phyloP scores from a whole-genome alignment of 2,888 invertebrate species.

The Parochlus steinenii region DNA sequence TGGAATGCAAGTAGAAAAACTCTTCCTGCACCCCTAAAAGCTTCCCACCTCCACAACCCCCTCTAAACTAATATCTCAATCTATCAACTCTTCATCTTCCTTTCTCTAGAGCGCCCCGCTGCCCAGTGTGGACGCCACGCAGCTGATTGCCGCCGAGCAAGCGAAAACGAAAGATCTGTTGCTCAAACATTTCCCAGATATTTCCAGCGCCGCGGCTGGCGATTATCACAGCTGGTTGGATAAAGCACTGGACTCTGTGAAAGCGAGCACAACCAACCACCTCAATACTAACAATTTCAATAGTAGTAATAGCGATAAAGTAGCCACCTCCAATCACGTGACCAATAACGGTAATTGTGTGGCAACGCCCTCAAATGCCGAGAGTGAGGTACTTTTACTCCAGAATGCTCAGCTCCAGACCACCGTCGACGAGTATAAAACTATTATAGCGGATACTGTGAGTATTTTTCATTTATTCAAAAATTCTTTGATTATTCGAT shows the following conservation, averaged over 20 bases:
- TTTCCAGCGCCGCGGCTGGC: background rate
- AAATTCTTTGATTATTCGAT: no score
- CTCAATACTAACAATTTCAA: conserved; percentile 10
- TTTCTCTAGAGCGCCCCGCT: background rate
- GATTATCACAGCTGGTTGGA: conserved; percentile 8
- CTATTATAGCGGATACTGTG: conserved; percentile 61
- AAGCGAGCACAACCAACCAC: conserved; percentile 2
- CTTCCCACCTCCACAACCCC: background rate
- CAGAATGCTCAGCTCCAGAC: conserved; percentile 47
- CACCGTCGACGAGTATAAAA: conserved; percentile 52
- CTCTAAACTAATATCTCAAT: background rate
- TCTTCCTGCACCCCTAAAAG: background rate
- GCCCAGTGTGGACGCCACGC: no score
- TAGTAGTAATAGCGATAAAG: conserved; percentile 20
- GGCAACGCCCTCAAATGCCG: conserved; percentile 16
- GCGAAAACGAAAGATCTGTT: conserved; percentile 8
- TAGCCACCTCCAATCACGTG: conserved; percentile 18
- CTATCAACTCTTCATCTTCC: background rate
- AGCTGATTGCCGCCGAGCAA: background rate
- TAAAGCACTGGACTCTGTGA: conserved; percentile 7
- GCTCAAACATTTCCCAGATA: conserved; percentile 6
- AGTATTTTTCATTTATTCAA: conserved; percentile 22
- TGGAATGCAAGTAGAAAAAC: background rate
- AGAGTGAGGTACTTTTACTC: conserved; percentile 34
- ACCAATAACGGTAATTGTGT: conserved; percentile 10